Base-by-base conservation (phyloP, 2,888 invertebrate genomes). In the Dicycla oo region DNA sequence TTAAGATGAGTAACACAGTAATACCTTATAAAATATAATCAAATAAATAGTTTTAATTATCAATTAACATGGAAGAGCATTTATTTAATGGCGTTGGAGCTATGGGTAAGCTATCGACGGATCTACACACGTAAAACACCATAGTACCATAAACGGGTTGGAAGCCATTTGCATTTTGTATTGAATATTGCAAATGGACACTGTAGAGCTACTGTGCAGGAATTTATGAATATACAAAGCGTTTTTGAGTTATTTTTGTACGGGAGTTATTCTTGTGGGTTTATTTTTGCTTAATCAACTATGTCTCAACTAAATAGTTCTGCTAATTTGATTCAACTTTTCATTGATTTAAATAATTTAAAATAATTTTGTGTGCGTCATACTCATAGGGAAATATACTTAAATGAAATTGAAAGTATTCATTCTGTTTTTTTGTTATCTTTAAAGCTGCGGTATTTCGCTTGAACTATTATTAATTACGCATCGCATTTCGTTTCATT, bases 51-150 rank as follows among this genome's bases (percentile, higher is more conserved):
- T 82, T 83, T 85, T 86, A 82, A 85, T 84, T 85, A 82, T 73
- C 81, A 87, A 88, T 86, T 86, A 86, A 84, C 78, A 80, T 78
- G 49, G 69, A 53, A 18, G 23, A 66, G 75, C 70, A 82, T 61
- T 58, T 65, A 79, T 82, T 60, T 60, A n/a, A 75, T 75, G 73
- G 68, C 63, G 57, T 70, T 30, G 64, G 60, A 8, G 61, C 69
- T 69, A 71, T 73, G 58, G 80, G 66, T 72, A 77, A 77, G 75
- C 75, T 88, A 90, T 88, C 86, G 70, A 64, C 7, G 63, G 67
- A 90, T 89, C 89, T 89, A 89, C 89, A 89, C 66, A 85, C 83
- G 86, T 89, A 86, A 85, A 88, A 88, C 88, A 88, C 83, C 75
- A 79, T 80, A 73, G 73, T 61, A 68, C 83, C 80, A 81, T 82